Evolutionary conservation across 2,888 invertebrate species (phyloP).

Genomic region (Colostygia pectinataria): DNA sequence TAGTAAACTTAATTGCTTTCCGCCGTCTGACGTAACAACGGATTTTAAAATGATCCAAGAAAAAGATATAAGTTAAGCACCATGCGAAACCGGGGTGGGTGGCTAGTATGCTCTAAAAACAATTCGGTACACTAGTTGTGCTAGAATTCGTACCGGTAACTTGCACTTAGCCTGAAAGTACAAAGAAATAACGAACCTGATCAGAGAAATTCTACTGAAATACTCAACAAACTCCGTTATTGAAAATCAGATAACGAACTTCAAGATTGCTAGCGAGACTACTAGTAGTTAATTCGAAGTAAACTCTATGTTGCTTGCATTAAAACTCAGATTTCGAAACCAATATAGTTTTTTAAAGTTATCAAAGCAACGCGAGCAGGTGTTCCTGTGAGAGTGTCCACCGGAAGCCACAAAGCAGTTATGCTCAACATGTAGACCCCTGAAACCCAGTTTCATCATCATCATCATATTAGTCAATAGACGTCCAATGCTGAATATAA

Average conservation of each 20-base stretch:
- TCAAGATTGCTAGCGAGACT: neutral
- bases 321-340: constrained; percentile 2
- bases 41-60: too few species aligned
- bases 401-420: constrained; percentile 57
- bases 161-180: neutral
- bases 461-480: too few species aligned
- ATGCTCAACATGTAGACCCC: constrained; percentile 12
- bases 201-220: neutral
- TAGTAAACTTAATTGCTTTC: too few species aligned
- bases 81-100: too few species aligned
- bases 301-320: neutral
- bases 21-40: too few species aligned
- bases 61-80: too few species aligned
- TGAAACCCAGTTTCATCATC: too few species aligned
- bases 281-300: constrained; percentile 1
- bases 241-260: constrained; percentile 13
- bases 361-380: constrained; percentile 47
- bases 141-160: neutral
- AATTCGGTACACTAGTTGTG: too few species aligned
- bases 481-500: too few species aligned
- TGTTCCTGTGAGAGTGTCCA: constrained; percentile 47
- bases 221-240: neutral
- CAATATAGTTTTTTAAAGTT: constrained; percentile 14
- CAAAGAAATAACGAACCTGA: neutral
- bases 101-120: too few species aligned